These are phyloP conservation scores for Apostichopus japonicus DNA, from an alignment of 35 echinoderm and acorn worm species.

Conservation along the genomic window DNA sequence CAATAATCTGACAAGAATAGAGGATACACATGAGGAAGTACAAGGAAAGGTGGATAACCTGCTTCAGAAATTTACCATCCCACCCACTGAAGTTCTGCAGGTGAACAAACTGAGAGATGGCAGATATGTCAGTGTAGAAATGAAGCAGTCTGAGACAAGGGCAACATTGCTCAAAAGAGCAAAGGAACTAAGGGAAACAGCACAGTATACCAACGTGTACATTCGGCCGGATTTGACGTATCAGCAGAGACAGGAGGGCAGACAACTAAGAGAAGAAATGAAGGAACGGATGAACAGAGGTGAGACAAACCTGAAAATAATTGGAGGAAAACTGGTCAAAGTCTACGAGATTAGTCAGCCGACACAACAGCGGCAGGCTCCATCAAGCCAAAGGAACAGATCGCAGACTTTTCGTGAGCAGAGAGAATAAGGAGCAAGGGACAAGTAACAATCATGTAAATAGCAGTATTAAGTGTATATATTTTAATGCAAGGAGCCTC, in stretches of 20 bases:
- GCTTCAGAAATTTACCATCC: conserved; percentile 21
- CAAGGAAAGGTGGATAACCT: background rate
- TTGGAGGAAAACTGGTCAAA: conserved; percentile 58
- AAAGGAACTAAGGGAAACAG: conserved; percentile 27
- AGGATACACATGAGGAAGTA: conserved; percentile 19
- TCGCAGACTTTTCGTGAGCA: background rate
- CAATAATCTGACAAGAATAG: background rate
- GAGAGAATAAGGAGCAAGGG: background rate
- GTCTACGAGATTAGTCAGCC: background rate
- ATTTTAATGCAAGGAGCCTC: conserved; percentile 44
- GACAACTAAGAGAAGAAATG: conserved; percentile 59
- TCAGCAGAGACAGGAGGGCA: conserved; percentile 48
- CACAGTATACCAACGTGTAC: conserved; percentile 39
- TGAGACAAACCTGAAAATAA: conserved; percentile 65
- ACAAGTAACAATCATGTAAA: background rate
- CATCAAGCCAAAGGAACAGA: background rate
- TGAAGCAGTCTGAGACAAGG: too few relatives aligned
- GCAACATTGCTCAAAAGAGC: too few relatives aligned
- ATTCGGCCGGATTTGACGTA: conserved; percentile 60
- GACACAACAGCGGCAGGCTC: background rate
- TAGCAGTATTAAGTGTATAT: conserved; percentile 53
- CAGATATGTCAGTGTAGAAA: too few relatives aligned
- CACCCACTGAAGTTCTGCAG: conserved; percentile 31
- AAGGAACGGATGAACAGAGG: conserved; percentile 58
- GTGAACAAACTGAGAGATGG: background rate